Evolutionary conservation across 2,113 vertebrate genomes (phyloP), one percentile per base, ranked within the genome.

Genomic region (Sminthopsis crassicaudata): DNA sequence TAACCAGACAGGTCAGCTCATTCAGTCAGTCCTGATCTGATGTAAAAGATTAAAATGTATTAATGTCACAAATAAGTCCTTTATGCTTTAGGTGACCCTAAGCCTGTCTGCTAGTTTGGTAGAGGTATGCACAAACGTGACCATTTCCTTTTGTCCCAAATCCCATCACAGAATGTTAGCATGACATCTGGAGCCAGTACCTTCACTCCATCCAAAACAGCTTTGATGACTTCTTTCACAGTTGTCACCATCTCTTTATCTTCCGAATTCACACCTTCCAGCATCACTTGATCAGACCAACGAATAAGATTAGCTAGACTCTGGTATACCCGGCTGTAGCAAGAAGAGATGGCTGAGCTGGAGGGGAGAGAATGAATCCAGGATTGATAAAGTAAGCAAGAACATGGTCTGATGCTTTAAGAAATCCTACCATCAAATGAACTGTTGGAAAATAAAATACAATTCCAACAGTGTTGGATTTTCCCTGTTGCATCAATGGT

Each of bases 221-320:
- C 99, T 98, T 99, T 99, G 97, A 99, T 99, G 98, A 99, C 99
- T 2, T 98, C 99, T 92, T 99, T 99, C 90, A 99, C 99, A 0
- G 99, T 99, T 0, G 99, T 98, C 97, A 99, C 99, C 96, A 99
- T 99, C 96, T 99, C 99, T 95, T 99, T 99, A 98, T 99, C 99
- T 94, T 99, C 99, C 2, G 99, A 98, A 96, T 99, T 99, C 90
- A 99, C 98, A 23, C 99, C 99, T 90, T 99, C 99, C 51, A 99
- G 99, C 99, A 99, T 99, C 97, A 99, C 99, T 97, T 99, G 99
- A 95, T 99, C 99, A 4, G 99, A 99, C 99, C 99, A 99, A 54
- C 99, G 99, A 76, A 99, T 99, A 5, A 99, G 99, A 96, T 99
- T 99, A 96, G 99, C 99, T 92, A 99, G 99, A 95, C 99, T 99